Percentiles rank a stretch among this genome's conserved stretches.
phyloP scores from a whole-genome alignment of 2,113 vertebrate genomes.

The Notothenia coriiceps region DNA sequence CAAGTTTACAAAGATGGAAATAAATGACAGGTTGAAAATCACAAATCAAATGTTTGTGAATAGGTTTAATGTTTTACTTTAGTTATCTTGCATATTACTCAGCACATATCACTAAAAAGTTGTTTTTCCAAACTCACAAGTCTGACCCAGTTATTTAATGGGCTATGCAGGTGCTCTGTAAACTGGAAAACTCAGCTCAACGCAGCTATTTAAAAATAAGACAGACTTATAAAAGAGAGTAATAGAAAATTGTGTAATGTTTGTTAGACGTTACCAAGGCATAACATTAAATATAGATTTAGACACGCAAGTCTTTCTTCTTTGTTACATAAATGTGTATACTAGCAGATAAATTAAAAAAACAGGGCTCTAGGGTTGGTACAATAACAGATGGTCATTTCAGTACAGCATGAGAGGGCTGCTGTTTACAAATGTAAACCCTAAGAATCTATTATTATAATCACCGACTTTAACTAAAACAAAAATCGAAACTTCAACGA shows the following conservation, averaged over 20 bases:
- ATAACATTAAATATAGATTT: conserved; percentile 20
- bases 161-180: conserved; percentile 12
- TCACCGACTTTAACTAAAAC: not conserved
- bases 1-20: not conserved
- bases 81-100: not conserved
- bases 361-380: not conserved
- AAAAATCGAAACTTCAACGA: too few relatives aligned
- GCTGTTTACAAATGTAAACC: not conserved
- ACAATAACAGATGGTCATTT: not conserved
- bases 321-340: not conserved
- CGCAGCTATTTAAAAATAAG: conserved; percentile 11
- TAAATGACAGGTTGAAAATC: not conserved
- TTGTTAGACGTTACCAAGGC: conserved; percentile 18
- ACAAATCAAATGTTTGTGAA: not conserved
- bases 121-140: conserved; percentile 3
- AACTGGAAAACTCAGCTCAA: conserved; percentile 18
- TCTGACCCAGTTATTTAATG: conserved; percentile 40
- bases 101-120: not conserved
- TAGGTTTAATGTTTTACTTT: not conserved
- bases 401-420: not conserved
- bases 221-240: conserved; percentile 34
- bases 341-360: not conserved
- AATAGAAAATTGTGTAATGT: conserved; percentile 32
- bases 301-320: not conserved
- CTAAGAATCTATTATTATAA: not conserved